phyloP scores from a whole-genome alignment of 1,140 invertebrate genomes.

The Ips typographus region DNA sequence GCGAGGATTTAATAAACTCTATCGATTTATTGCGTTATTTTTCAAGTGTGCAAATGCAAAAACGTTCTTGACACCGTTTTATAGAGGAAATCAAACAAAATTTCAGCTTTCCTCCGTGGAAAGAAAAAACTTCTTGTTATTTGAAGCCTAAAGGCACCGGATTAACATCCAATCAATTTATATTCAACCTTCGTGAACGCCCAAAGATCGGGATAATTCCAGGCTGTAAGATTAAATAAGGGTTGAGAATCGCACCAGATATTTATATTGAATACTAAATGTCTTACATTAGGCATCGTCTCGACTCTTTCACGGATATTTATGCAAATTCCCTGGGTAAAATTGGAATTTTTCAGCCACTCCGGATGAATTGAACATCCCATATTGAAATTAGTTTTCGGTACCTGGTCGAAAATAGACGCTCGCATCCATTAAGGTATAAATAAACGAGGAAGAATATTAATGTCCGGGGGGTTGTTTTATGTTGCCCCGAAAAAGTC shows the following conservation, averaged over 20 bases:
- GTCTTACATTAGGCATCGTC: neutral
- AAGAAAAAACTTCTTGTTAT: neutral
- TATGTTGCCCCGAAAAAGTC: no score
- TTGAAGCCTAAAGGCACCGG: neutral
- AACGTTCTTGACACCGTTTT: no score
- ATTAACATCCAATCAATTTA: conserved; percentile 20
- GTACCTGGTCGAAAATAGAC: no score
- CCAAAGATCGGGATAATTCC: conserved; percentile 21
- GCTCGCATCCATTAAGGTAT: no score
- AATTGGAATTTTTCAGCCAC: conserved; percentile 2
- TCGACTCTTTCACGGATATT: neutral
- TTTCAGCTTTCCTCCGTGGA: neutral
- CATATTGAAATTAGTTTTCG: no score
- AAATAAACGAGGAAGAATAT: no score
- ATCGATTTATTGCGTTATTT: no score
- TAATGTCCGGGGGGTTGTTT: no score
- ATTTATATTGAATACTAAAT: conserved; percentile 25
- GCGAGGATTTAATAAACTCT: no score
- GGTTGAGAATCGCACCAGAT: conserved; percentile 20
- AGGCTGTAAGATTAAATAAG: conserved; percentile 8
- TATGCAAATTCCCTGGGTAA: neutral
- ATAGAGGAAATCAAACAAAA: no score
- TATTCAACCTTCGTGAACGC: conserved; percentile 15
- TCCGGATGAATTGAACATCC: no score
- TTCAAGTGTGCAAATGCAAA: no score